These are phyloP conservation scores for Samia ricini DNA, from an alignment of 1,140 invertebrate species.

Conservation along the genomic window DNA sequence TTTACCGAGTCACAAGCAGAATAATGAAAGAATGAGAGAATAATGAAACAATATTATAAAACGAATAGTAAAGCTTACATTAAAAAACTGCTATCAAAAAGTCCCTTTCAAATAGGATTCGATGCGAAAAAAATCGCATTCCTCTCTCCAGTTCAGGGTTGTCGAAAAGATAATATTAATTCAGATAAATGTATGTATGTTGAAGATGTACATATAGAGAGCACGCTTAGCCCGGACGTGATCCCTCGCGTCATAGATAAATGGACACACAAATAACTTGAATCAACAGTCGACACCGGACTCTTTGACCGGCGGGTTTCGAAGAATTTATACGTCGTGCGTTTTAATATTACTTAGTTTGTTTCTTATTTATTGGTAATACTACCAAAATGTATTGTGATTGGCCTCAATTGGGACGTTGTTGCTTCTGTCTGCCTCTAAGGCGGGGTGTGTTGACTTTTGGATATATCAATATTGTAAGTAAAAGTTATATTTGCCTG, in stretches of 20 bases:
- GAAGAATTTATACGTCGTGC: background rate
- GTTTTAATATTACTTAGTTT: background rate
- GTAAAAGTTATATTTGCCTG: slow-evolving; percentile 21
- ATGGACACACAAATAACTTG: slow-evolving; percentile 14
- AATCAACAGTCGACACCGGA: background rate
- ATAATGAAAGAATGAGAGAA: no score
- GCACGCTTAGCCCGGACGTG: background rate
- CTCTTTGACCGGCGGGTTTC: background rate
- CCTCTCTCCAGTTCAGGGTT: no score
- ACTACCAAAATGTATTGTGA: slow-evolving; percentile 52
- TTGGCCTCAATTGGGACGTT: slow-evolving; percentile 45
- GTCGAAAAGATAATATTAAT: background rate
- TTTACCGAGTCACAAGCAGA: no score
- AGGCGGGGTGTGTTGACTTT: slow-evolving; percentile 45
- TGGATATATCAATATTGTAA: slow-evolving; percentile 52
- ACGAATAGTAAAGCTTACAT: no score
- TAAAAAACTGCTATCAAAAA: no score
- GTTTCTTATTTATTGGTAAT: slow-evolving; percentile 1
- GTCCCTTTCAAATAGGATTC: no score
- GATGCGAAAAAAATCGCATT: no score
- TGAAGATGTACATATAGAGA: no score
- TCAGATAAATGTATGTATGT: no score
- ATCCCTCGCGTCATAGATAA: slow-evolving; percentile 16
- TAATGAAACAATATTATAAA: no score
- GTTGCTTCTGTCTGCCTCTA: slow-evolving; percentile 54